phyloP scores from a whole-genome alignment of 2,888 invertebrate genomes.

The Scaptomyza tumidula region DNA sequence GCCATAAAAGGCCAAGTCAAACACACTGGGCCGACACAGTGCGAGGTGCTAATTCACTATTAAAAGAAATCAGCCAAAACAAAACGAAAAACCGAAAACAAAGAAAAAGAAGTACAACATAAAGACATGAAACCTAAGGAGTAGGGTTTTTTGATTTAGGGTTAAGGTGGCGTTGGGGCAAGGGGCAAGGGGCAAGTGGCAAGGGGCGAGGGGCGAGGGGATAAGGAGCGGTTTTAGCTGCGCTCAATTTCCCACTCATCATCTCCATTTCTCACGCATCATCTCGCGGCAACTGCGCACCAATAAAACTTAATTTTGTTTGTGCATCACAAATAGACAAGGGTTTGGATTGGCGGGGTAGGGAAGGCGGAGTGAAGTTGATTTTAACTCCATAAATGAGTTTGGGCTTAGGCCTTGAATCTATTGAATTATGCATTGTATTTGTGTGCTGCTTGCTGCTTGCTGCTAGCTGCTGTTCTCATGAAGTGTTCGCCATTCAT shows the following conservation, averaged over 20 bases:
- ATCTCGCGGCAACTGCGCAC: constrained; percentile 56
- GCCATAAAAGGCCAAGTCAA: constrained; percentile 57
- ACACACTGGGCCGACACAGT: constrained; percentile 44
- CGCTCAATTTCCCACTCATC: constrained; percentile 72
- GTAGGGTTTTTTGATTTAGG: constrained; percentile 7
- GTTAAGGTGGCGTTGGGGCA: neutral
- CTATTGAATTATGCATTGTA: constrained; percentile 75
- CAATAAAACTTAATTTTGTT: constrained; percentile 82
- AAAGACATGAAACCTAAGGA: constrained; percentile 14
- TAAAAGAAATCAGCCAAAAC: constrained; percentile 77
- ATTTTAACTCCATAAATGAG: constrained; percentile 38
- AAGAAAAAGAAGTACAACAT: constrained; percentile 15
- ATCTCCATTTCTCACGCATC: constrained; percentile 62
- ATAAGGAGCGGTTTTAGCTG: constrained; percentile 36
- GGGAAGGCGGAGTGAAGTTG: neutral
- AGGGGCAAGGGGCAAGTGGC: neutral
- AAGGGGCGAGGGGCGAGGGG: neutral
- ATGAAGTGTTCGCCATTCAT: constrained; percentile 71
- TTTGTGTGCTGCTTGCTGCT: constrained; percentile 10
- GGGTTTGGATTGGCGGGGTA: no score
- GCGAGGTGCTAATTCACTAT: constrained; percentile 80
- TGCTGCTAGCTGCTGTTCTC: neutral
- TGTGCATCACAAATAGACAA: constrained; percentile 57
- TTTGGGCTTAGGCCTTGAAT: constrained; percentile 40
- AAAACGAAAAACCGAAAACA: neutral